Percentiles rank a stretch among this genome's conserved stretches.
These are phyloP conservation scores for Macrobrachium rosenbergii DNA, from an alignment of 1,140 invertebrate genomes.

Conservation along the genomic window DNA sequence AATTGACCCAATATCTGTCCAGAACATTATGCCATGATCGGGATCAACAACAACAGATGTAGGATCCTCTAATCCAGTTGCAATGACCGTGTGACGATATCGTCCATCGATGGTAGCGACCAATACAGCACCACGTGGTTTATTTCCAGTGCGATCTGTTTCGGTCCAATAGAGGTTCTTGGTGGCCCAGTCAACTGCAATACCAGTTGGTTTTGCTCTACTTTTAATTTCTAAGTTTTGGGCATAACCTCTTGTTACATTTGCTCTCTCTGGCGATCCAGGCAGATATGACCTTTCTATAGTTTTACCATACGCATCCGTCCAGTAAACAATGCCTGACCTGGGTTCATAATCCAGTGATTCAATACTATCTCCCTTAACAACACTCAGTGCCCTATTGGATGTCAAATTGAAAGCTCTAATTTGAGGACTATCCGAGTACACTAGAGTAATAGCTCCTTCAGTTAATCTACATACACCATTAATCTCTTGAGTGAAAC, in stretches of 20 bases:
- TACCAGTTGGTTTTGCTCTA: slow-evolving; percentile 83
- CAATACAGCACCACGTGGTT: slow-evolving; percentile 79
- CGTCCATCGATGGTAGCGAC: slow-evolving; percentile 91
- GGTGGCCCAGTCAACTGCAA: slow-evolving; percentile 92
- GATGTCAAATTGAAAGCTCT: slow-evolving; percentile 79
- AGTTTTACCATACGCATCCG: slow-evolving; percentile 88
- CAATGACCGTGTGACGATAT: slow-evolving; percentile 83
- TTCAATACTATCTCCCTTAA: slow-evolving; percentile 85
- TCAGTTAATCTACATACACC: slow-evolving; percentile 82
- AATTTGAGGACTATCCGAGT: slow-evolving; percentile 88
- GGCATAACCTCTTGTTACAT: slow-evolving; percentile 77
- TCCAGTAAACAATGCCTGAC: slow-evolving; percentile 91
- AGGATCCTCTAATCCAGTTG: slow-evolving; percentile 80
- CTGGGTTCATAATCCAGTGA: slow-evolving; percentile 88
- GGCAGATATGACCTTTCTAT: slow-evolving; percentile 94
- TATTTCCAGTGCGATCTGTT: slow-evolving; percentile 79
- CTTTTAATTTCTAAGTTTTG: slow-evolving; percentile 83
- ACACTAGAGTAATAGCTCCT: slow-evolving; percentile 69
- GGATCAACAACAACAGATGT: slow-evolving; percentile 91
- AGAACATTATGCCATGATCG: slow-evolving; percentile 86
- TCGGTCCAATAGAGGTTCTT: slow-evolving; percentile 97
- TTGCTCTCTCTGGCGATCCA: slow-evolving; percentile 80
- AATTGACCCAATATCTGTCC: slow-evolving; percentile 87
- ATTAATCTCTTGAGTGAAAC: slow-evolving; percentile 82
- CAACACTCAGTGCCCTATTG: slow-evolving; percentile 81